phyloP scores from a whole-genome alignment of 2,113 vertebrate genomes.

The Hyla sarda region DNA sequence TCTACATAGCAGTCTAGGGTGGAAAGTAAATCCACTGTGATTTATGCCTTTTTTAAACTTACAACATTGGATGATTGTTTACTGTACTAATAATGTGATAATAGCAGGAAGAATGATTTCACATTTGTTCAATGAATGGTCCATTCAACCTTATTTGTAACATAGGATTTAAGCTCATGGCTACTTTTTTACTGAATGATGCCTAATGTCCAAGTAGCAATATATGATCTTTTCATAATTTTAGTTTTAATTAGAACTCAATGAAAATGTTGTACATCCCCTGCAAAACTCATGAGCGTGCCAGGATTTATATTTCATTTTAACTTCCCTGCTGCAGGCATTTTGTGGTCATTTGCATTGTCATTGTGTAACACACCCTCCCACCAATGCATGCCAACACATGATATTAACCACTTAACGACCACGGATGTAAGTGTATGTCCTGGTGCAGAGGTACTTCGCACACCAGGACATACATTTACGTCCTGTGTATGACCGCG shows the following conservation, averaged over 20 bases:
- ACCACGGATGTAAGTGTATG: no score
- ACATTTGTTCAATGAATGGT: not conserved
- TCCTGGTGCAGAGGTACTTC: no score
- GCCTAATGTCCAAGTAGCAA: not conserved
- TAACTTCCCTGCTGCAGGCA: no score
- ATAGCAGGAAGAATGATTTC: not conserved
- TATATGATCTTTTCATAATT: not conserved
- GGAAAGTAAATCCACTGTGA: not conserved
- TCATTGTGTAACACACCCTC: no score
- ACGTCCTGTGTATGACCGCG: no score
- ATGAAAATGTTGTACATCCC: not conserved
- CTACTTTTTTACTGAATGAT: no score
- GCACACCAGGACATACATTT: no score
- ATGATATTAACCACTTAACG: no score
- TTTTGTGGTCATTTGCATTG: no score
- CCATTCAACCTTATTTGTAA: not conserved
- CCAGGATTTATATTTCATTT: no score
- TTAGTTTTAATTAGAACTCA: not conserved
- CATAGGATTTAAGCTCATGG: not conserved
- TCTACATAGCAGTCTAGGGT: conserved; percentile 15
- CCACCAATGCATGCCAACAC: no score
- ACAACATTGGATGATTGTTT: not conserved
- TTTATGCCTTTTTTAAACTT: not conserved
- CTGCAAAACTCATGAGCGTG: no score
- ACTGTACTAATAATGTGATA: not conserved